Evolutionary conservation across 2,888 invertebrate genomes (phyloP), one percentile per base, ranked within the genome.

Genomic region (Nysson spinosus): DNA sequence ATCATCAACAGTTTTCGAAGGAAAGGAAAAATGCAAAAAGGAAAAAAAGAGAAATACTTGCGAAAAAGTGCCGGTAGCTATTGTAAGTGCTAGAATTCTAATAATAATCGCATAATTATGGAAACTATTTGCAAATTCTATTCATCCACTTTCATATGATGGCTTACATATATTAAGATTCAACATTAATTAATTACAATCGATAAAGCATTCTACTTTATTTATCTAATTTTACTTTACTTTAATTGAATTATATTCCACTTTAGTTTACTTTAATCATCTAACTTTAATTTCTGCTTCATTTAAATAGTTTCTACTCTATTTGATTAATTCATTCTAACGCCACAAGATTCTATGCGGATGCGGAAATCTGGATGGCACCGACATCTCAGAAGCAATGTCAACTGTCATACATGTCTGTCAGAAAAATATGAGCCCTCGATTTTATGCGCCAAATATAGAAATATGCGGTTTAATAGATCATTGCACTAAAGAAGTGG

Each of bases 341-440:
- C 34, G 14, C 16, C 30, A 11, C 9, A 39, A 87, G 89, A 86
- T 90, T 34, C 79, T 90, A 11, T 88, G 89, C 49, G 90, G 90
- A 1, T 89, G 88, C 79, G 90, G 90, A 4, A 88, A 88, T 0
- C 88, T 88, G 70, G 90, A 90, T 83, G 90, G 90, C 1, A 86
- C 87, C 32, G 90, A 91, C 82, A 85, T 90, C 30, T 88, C 89
- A 46, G 90, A 90, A 82, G 88, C 89, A 6, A 85, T 89, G 14
- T 89, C 90, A 1, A 63, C 82, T 9, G 60, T 78, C 11, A 77
- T 84, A 34, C 79, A 84, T 44, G 40, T 79, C n/a, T 64, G 54
- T 14, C 55, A 65, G 30, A 79, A 75, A 1, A 64, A 71, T 14
- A 43, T 81, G 32, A 34, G 40, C 14, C 82, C 84, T 0, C 7